Evolutionary conservation across 2,113 vertebrate genomes (phyloP).

Genomic region (Ptyas mucosa): DNA sequence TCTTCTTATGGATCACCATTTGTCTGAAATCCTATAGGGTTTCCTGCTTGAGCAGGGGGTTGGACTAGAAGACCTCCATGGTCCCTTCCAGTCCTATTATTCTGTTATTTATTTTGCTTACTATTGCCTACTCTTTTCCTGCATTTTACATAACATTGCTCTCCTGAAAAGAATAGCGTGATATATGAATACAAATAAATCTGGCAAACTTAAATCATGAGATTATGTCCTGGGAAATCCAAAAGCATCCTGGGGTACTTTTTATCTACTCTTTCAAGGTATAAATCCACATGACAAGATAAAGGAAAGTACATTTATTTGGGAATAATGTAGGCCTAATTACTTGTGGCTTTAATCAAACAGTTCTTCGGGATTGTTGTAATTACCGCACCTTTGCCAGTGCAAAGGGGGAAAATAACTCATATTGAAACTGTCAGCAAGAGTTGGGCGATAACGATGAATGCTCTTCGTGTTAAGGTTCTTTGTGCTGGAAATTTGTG

Average conservation of each 20-base stretch:
- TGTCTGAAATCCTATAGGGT: neutral
- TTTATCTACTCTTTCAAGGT: neutral
- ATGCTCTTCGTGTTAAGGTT: too few species aligned
- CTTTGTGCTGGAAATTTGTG: neutral
- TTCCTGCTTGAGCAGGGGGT: neutral
- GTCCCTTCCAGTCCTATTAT: neutral
- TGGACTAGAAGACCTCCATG: too few species aligned
- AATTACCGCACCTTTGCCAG: neutral
- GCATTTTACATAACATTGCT: neutral
- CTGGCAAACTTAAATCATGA: neutral
- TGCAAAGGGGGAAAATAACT: neutral
- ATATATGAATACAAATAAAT: neutral
- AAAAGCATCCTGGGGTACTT: fast-evolving
- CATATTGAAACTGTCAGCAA: neutral
- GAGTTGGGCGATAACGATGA: neutral
- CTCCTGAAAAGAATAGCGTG: neutral
- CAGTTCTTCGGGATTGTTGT: neutral
- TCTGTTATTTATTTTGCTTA: neutral
- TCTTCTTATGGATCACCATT: too few species aligned
- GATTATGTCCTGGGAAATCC: neutral
- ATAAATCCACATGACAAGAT: neutral
- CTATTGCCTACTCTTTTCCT: neutral
- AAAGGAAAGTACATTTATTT: neutral
- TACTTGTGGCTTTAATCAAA: neutral
- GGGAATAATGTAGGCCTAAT: neutral